Conservation (phyloP, 2,797 vertebrate species). For the Sphenopsis melanotis region DNA sequence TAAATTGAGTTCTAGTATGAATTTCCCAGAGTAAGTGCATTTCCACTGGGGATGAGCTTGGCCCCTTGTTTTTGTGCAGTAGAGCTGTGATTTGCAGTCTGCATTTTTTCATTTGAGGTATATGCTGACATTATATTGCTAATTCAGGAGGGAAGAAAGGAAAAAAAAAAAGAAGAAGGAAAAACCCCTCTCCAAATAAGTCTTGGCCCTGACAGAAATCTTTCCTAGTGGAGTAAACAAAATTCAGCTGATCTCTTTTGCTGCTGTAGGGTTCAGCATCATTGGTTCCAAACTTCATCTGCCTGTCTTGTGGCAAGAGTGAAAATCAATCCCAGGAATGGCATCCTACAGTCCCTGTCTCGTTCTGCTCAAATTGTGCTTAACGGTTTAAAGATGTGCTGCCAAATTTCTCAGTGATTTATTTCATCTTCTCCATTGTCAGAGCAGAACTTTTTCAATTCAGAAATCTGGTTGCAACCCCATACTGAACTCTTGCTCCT, state of each 20-base stretch:
- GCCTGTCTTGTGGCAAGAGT: constrained; percentile 74
- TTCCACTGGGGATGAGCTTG: neutral
- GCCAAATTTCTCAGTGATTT: constrained; percentile 82
- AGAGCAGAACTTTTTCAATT: constrained; percentile 86
- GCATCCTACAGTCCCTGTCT: constrained; percentile 78
- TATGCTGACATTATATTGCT: neutral
- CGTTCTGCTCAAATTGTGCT: constrained; percentile 75
- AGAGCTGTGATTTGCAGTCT: neutral
- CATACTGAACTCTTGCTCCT: constrained; percentile 81
- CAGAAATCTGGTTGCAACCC: constrained; percentile 80
- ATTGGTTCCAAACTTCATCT: constrained; percentile 60
- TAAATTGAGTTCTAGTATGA: neutral
- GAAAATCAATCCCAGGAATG: constrained; percentile 84
- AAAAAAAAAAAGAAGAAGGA: neutral
- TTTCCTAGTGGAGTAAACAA: constrained; percentile 54
- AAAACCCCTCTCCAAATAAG: neutral
- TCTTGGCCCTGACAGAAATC: constrained; percentile 12
- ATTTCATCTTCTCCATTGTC: constrained; percentile 85
- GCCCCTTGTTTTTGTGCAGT: neutral
- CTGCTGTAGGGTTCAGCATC: constrained; percentile 60
- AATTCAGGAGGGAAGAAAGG: neutral
- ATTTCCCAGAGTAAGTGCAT: neutral
- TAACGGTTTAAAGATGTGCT: constrained; percentile 87
- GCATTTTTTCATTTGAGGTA: neutral
- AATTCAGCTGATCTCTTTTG: constrained; percentile 58